Evolutionary conservation across 2,888 invertebrate genomes (phyloP).

Genomic region (Caenorhabditis auriculariae): DNA sequence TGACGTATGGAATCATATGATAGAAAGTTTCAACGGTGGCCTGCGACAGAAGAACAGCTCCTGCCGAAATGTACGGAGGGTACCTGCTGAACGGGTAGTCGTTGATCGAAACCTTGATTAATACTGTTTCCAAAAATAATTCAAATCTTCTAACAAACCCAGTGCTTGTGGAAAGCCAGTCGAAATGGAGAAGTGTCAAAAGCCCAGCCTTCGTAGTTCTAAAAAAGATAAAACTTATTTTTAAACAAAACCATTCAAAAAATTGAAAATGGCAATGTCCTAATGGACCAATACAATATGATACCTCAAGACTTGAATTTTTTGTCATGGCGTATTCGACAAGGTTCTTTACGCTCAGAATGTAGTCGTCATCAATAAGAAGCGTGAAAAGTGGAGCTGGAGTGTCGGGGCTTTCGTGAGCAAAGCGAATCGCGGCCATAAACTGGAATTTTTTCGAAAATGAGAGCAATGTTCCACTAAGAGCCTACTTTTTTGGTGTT

Average conservation of each 20-base stretch:
- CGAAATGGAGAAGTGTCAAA: slow-evolving; percentile 57
- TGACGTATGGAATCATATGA: too few species aligned
- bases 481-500: slow-evolving; percentile 50
- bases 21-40: too few species aligned
- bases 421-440: slow-evolving; percentile 25
- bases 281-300: too few species aligned
- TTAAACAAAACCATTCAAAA: not conserved
- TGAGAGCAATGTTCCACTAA: not conserved
- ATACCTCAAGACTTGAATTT: slow-evolving; percentile 6
- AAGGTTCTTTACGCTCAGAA: slow-evolving; percentile 44
- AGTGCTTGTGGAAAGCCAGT: slow-evolving; percentile 46
- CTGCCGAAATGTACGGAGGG: slow-evolving; percentile 60
- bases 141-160: slow-evolving; percentile 17
- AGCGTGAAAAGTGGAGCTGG: slow-evolving; percentile 45
- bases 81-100: slow-evolving; percentile 57
- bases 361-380: slow-evolving; percentile 60
- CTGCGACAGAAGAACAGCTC: slow-evolving; percentile 49
- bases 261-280: not conserved
- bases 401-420: slow-evolving; percentile 11
- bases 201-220: slow-evolving; percentile 53
- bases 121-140: too few species aligned
- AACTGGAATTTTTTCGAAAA: slow-evolving; percentile 18
- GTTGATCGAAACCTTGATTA: slow-evolving; percentile 49
- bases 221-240: not conserved
- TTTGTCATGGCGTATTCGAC: slow-evolving; percentile 14